Evolutionary conservation across 35 echinoderm and acorn worm genomes (phyloP), one percentile per base, ranked within the genome.

Genomic region (Ptychodera flava): DNA sequence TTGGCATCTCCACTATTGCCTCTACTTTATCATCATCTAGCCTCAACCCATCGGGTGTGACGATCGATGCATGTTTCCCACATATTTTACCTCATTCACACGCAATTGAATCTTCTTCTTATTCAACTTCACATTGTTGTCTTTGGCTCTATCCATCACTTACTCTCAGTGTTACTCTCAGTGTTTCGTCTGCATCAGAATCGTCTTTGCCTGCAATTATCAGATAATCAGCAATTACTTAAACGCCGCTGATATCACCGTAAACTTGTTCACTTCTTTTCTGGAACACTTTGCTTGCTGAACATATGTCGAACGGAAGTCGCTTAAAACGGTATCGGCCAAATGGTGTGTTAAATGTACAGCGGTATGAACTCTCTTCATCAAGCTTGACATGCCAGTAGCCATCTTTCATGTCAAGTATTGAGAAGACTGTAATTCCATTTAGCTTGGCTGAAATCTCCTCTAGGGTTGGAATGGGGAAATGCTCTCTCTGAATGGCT

Each of bases 61-160:
- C n/a, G n/a, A n/a, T n/a, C n/a, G n/a, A n/a, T n/a, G n/a, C 0
- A 97, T 35, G 78, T 93, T 91, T 29, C 91, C 94, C 30, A 97
- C 83, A 80, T 97, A 97, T 83, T 97, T 97, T 16, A 93, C 94
- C 38, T 87, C 1, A 15, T 36, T 6, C 52, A 91, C 86, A 83
- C 84, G 53, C 28, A 93, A 88, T 78, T 97, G 88, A 78, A 91
- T 93, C 76, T 93, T 93, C 0, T 85, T 84, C 34, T 91, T 83
- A 85, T 93, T 97, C 6, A 93, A 82, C 77, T 91, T 93, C 30
- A 97, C 75, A 52, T 97, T 97, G 77, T 87, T 93, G 36, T 97
- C 82, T 30, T 88, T 93, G n/a, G 91, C 88, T 84, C 86, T 85
- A 15, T 45, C 29, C 15, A 89, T 76, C 15, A 97, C 94, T 77